Evolutionary conservation across 1,140 invertebrate species (phyloP), one percentile per base, ranked within the genome.

Genomic region (Tetramorium simillimum): DNA sequence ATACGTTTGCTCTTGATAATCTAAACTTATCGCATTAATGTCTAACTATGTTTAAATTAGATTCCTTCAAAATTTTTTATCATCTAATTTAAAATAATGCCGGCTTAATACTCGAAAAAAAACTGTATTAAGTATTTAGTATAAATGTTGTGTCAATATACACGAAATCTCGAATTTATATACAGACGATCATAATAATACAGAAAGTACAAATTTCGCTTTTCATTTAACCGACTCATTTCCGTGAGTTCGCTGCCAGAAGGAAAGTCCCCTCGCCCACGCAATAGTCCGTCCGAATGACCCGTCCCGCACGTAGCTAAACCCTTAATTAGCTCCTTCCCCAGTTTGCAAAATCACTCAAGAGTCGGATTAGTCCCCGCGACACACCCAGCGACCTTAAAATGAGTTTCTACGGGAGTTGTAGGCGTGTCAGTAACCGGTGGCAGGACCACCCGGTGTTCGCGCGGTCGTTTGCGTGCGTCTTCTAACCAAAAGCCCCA

Each of bases 401-500:
- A 91, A 91, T 91, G 89, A 91, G 87, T 91, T 91, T 91, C 78
- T 58, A 85, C 63, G 70, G 67, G 56, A 21, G 49, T 56, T 21
- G 51, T 63, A 62, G 86, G 67, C 67, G n/a, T 56, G 58, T 60
- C 9, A 18, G 14, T 46, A 78, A 78, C 40, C 60, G 18, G 33
- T 56, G n/a, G 60, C 33, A 3, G 70, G 56, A 37, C 65, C 65
- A 60, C 18, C 76, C 49, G 28, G 46, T 51, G 65, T 70, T 37
- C 21, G 24, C 82, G 65, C 14, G 56, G 51, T 60, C 60, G 63
- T 86, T 70, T 70, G 82, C 78, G 69, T 82, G 73, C 87, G 86
- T 86, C 60, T 91, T 91, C 88, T 91, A 91, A 88, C 86, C 88
- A 91, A 88, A 86, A 77, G 86, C 75, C 84, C 88, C 88, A 88